Base-by-base conservation (phyloP, 2,113 vertebrate genomes). In the Lichenostomus cassidix region DNA sequence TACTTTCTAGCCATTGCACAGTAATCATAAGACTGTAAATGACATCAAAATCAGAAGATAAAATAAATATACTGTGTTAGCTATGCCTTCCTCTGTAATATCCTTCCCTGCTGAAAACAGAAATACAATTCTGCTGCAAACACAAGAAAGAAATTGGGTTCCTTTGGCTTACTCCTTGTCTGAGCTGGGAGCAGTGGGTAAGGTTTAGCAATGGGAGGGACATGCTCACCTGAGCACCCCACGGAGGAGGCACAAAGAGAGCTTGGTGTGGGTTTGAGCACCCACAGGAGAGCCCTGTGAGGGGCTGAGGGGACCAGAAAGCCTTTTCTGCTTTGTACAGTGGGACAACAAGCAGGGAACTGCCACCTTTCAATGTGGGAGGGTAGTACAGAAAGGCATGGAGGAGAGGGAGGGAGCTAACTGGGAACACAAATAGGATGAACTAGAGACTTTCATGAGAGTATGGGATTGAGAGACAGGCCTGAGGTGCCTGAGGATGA, bases 321-420 rank as follows among this genome's bases (percentile, higher is more conserved):
- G 4, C 17, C 19, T 35, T 7, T 14, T 27, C 52, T 68, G 67
- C 59, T 37, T 44, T 24, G n/a, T 5, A 10, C 17, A 12, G 52
- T 25, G 41, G 44, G 59, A 65, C 50, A 39, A 8, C 3, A 12
- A 69, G 47, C 47, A 31, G 27, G 33, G 41, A 88, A 8, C 35
- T 65, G 27, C 7, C 0, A 0, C 2, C n/a, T 24, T 47, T 23
- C 12, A 6, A 14, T 19, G 21, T 13, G 19, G 22, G 24, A 56
- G 6, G 9, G 28, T 3, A 22, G 23, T 5, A 58, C 69, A 67
- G 56, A 82, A 78, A 60, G 8, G 23, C 33, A 19, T 0, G 6
- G 64, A 69, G 31, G 10, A 84, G 28, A 39, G 46, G 22, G 18
- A 37, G 13, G 18, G 47, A 70, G 19, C 29, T 39, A 5, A 15